phyloP scores from a whole-genome alignment of 2,888 invertebrate genomes.

The Allygus modestus region DNA sequence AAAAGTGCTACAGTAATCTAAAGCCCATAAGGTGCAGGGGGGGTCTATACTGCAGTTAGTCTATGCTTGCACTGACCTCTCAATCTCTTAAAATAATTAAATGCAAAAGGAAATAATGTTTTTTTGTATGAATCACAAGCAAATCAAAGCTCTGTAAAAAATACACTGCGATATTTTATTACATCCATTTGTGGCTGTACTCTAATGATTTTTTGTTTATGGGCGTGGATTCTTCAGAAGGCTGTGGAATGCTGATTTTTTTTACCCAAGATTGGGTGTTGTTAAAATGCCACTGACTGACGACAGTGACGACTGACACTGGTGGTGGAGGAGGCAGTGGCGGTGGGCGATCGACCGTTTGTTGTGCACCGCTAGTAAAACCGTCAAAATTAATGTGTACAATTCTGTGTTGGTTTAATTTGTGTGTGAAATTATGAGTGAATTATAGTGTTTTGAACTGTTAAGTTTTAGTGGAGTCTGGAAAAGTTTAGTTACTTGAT shows the following conservation, averaged over 20 bases:
- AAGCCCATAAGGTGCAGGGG: no score
- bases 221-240: background rate
- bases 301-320: background rate
- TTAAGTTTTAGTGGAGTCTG: background rate
- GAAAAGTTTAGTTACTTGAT: background rate
- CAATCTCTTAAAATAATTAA: no score
- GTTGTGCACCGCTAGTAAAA: conserved; percentile 53
- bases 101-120: no score
- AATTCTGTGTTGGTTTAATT: background rate
- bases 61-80: no score
- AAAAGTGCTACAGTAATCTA: no score
- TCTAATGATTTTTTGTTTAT: no score
- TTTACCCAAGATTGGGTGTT: background rate
- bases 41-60: no score
- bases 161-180: no score
- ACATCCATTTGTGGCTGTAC: no score
- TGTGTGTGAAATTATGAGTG: conserved; percentile 16
- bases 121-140: no score
- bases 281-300: background rate
- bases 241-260: background rate
- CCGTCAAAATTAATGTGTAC: conserved; percentile 6
- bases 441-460: background rate
- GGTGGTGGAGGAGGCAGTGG: conserved; percentile 53
- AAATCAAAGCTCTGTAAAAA: no score
- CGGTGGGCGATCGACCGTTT: conserved; percentile 54